These are phyloP conservation scores for Nettapus auritus DNA, from an alignment of 2,113 vertebrate species.

Conservation along the genomic window DNA sequence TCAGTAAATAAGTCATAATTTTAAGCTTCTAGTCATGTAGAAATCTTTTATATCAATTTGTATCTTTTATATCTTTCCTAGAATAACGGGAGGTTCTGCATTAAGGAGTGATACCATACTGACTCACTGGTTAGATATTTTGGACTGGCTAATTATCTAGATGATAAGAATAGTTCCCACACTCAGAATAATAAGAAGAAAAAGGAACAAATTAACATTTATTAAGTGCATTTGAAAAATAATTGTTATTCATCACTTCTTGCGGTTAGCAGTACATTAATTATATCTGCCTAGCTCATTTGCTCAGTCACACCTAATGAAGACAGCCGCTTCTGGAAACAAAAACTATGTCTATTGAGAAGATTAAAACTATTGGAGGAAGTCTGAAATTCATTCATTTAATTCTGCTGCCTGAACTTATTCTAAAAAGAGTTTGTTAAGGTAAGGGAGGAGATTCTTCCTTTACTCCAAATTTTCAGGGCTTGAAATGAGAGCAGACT, in stretches of 20 bases:
- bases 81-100: not conserved
- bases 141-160: constrained; percentile 4
- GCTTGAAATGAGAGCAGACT: not conserved
- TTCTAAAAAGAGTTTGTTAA: constrained; percentile 46
- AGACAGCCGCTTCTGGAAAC: constrained; percentile 47
- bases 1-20: not conserved
- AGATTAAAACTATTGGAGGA: constrained; percentile 40
- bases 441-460: not conserved
- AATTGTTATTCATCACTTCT: constrained; percentile 47
- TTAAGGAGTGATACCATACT: not conserved
- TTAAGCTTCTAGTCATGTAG: not conserved
- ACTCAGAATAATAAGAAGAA: not conserved
- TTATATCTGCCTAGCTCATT: constrained; percentile 66
- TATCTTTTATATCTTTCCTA: not conserved
- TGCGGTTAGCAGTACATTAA: constrained; percentile 44
- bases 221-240: constrained; percentile 49
- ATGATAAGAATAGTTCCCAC: constrained; percentile 22
- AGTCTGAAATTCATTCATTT: constrained; percentile 49
- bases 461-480: not conserved
- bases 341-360: not conserved
- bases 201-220: constrained; percentile 45
- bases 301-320: constrained; percentile 21
- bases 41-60: not conserved
- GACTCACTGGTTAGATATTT: constrained; percentile 16
- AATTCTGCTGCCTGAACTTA: constrained; percentile 49